These are phyloP conservation scores for Coleophora flavipennella DNA, from an alignment of 2,888 invertebrate species.

Conservation along the genomic window DNA sequence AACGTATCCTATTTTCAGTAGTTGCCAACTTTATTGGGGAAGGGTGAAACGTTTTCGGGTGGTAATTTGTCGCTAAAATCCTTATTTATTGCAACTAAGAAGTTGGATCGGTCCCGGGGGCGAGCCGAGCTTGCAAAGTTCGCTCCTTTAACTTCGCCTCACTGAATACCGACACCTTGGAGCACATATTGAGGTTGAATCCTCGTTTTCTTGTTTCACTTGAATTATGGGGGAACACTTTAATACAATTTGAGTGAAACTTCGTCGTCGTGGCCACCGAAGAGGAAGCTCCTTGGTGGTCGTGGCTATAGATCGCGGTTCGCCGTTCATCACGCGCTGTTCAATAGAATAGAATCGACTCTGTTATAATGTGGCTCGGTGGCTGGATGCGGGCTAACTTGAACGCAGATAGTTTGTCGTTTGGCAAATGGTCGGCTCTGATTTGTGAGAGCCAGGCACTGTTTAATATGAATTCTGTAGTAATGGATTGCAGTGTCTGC, in stretches of 20 bases:
- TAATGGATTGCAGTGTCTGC: constrained; percentile 1
- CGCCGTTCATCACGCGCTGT: constrained; percentile 17
- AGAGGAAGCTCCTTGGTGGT: no score
- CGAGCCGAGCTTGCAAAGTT: constrained; percentile 62
- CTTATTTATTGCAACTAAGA: constrained; percentile 69
- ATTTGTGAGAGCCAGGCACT: constrained; percentile 6
- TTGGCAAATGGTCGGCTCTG: constrained; percentile 7
- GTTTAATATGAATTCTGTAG: not conserved
- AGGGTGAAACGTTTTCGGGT: constrained; percentile 61
- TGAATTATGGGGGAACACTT: constrained; percentile 54
- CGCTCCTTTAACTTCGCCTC: constrained; percentile 65
- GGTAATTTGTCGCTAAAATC: constrained; percentile 72
- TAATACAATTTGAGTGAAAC: constrained; percentile 41
- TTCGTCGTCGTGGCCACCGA: constrained; percentile 20
- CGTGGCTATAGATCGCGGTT: constrained; percentile 18
- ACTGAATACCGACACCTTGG: constrained; percentile 62
- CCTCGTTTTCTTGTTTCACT: constrained; percentile 58
- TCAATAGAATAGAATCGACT: constrained; percentile 28
- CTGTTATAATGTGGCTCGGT: constrained; percentile 20
- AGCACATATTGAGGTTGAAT: constrained; percentile 68
- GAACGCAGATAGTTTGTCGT: constrained; percentile 10
- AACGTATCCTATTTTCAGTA: constrained; percentile 44
- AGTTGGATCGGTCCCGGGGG: constrained; percentile 66
- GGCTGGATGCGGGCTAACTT: constrained; percentile 4
- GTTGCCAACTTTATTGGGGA: constrained; percentile 51